A percentile compares a stretch with the other conserved stretches of the same genome.
Conservation (phyloP, 92 coral and sea anemone species). For the Porites divaricata region DNA sequence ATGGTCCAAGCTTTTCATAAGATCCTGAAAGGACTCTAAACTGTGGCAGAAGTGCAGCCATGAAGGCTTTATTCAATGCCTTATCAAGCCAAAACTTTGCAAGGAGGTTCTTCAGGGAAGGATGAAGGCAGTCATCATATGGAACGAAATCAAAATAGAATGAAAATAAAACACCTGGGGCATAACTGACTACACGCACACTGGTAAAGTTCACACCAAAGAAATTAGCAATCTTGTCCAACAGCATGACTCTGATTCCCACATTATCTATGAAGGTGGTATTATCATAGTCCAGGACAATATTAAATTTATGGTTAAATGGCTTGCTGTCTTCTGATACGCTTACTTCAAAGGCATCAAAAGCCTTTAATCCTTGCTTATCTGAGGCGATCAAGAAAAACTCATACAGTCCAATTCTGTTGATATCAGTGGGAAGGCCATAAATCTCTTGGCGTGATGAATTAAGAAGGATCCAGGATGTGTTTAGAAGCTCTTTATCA, state of each 20-base stretch:
- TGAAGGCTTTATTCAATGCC: constrained; percentile 66
- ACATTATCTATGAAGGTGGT: constrained; percentile 79
- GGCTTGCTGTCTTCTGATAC: constrained; percentile 62
- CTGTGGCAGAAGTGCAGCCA: constrained; percentile 62
- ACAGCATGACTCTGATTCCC: constrained; percentile 67
- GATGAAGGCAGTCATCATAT: constrained; percentile 52
- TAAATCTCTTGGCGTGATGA: constrained; percentile 69
- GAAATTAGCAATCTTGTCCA: constrained; percentile 71
- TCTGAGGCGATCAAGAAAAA: constrained; percentile 75
- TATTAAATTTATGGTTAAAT: constrained; percentile 72
- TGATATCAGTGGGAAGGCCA: constrained; percentile 74
- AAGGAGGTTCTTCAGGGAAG: constrained; percentile 26
- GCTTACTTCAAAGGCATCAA: constrained; percentile 72
- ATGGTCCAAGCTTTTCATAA: constrained; percentile 62
- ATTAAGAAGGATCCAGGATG: constrained; percentile 86
- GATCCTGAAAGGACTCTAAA: constrained; percentile 73
- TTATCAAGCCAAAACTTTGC: constrained; percentile 44
- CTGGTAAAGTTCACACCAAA: constrained; percentile 71
- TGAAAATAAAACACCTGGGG: constrained; percentile 73
- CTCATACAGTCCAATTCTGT: constrained; percentile 57
- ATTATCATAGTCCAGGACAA: constrained; percentile 67
- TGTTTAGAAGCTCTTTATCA: constrained; percentile 55
- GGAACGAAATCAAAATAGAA: constrained; percentile 78
- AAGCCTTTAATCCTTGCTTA: constrained; percentile 65
- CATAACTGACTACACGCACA: constrained; percentile 73